A percentile compares a stretch with the other conserved stretches of the same genome.
Conservation (phyloP, 2,797 vertebrate species). For the Falco columbarius region DNA sequence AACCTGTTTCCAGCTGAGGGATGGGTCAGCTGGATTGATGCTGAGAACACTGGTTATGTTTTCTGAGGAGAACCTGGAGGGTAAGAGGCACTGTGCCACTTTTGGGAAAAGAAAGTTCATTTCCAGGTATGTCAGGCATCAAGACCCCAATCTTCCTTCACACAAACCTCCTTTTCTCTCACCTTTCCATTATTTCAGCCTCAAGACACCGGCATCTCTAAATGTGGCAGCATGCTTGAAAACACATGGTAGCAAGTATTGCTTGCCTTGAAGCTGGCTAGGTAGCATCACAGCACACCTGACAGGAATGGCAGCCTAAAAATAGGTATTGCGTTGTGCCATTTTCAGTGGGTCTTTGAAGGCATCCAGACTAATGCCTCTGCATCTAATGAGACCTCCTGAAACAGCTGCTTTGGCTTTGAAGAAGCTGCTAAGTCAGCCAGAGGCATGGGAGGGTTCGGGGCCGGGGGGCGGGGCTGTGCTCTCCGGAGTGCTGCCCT, state of each 20-base stretch:
- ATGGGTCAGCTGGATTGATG: neutral
- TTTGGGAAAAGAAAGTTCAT: neutral
- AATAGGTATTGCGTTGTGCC: neutral
- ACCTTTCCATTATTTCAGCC: neutral
- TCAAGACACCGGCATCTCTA: neutral
- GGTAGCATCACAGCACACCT: neutral
- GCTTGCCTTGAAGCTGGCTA: neutral
- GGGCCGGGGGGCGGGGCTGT: neutral
- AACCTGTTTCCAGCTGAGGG: neutral
- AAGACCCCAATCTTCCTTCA: neutral
- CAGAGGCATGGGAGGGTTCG: accelerated
- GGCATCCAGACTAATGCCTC: neutral
- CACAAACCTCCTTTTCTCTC: neutral
- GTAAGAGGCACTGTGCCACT: neutral
- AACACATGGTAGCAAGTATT: neutral
- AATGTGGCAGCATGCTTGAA: neutral
- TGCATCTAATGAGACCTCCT: neutral
- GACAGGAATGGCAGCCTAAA: neutral
- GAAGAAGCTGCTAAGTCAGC: neutral
- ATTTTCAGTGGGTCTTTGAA: neutral
- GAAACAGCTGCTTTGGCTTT: neutral
- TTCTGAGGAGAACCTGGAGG: neutral
- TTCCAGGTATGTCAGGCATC: neutral
- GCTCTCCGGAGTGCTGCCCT: neutral
- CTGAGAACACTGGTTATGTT: neutral